Base-by-base conservation (phyloP, 1,140 invertebrate species). In the Maniola jurtina region DNA sequence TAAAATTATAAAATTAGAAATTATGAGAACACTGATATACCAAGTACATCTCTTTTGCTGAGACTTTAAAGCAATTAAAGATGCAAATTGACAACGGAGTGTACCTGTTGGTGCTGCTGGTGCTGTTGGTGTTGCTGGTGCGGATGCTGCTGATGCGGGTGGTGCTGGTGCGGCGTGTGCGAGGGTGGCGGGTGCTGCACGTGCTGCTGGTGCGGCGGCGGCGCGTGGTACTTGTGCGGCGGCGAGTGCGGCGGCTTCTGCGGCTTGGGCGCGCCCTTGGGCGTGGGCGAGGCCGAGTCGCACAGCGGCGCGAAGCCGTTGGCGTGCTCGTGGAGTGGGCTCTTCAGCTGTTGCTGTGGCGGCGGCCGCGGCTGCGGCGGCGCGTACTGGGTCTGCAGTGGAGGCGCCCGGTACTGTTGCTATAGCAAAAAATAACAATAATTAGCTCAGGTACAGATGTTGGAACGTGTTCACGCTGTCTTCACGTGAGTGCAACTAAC, bases 181-280 rank as follows among this genome's bases (percentile, higher is more conserved):
- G 73, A 48, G 33, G 73, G 73, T 61, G 80, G 83, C 40, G 74
- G 77, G 64, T 86, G 86, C 62, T 71, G 77, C 57, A 72, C 78
- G 42, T 84, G 79, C 66, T 78, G 80, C 66, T 75, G 77, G 66
- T 87, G 83, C 58, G 77, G 80, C 38, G 76, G 83, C 64, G 81
- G 81, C 68, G 83, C 76, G 75, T 90, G 89, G 72, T 91, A 90
- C 72, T 91, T 89, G 77, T 91, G 90, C 62, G 89, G 90, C 67
- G 90, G 89, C 61, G 86, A 88, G 71, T 90, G 89, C 61, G 84
- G 84, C 50, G 86, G 79, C 74, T 86, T 86, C 66, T 83, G 81
- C n/a, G 78, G 80, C 64, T 86, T 86, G n/a, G 61, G 7, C 8
- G 72, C 76, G 40, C 81, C 82, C 68, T 87, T 87, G 45, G 87